Conservation (phyloP, 1,140 invertebrate species). For the Heliothis virescens region DNA sequence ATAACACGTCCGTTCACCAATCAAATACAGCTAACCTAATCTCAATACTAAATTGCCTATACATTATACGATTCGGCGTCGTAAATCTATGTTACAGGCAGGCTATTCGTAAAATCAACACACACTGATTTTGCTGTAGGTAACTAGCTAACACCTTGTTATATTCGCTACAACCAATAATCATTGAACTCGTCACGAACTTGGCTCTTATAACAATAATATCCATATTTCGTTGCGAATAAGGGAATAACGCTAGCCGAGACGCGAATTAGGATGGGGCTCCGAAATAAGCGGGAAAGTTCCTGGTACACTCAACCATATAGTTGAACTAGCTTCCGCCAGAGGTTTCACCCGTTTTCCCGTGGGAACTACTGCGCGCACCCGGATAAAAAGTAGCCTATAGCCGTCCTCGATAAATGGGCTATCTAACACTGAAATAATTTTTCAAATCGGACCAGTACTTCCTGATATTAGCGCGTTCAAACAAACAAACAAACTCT, state of each 20-base stretch:
- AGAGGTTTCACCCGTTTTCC: no score
- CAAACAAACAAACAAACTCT: no score
- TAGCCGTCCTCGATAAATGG: no score
- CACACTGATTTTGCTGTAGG: slow-evolving; percentile 8
- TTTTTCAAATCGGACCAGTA: no score
- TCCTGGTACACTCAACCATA: no score
- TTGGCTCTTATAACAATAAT: slow-evolving; percentile 76
- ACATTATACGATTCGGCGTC: neutral
- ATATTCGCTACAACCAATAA: slow-evolving; percentile 36
- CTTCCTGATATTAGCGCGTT: no score
- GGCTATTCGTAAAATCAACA: slow-evolving; percentile 37
- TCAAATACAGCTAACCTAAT: slow-evolving; percentile 1
- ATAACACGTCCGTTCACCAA: neutral
- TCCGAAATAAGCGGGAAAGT: slow-evolving; percentile 55
- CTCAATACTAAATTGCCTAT: slow-evolving; percentile 13
- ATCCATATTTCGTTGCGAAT: slow-evolving; percentile 77
- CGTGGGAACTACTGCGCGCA: no score
- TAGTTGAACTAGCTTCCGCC: no score
- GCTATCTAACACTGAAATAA: no score
- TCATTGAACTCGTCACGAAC: slow-evolving; percentile 66
- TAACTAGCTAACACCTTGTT: slow-evolving; percentile 40
- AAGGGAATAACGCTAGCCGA: slow-evolving; percentile 72
- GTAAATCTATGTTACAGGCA: slow-evolving; percentile 12
- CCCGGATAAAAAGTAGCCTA: no score
- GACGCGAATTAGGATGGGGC: slow-evolving; percentile 72